Conservation (phyloP, 2,888 invertebrate genomes). For the Drosophila formosana region DNA sequence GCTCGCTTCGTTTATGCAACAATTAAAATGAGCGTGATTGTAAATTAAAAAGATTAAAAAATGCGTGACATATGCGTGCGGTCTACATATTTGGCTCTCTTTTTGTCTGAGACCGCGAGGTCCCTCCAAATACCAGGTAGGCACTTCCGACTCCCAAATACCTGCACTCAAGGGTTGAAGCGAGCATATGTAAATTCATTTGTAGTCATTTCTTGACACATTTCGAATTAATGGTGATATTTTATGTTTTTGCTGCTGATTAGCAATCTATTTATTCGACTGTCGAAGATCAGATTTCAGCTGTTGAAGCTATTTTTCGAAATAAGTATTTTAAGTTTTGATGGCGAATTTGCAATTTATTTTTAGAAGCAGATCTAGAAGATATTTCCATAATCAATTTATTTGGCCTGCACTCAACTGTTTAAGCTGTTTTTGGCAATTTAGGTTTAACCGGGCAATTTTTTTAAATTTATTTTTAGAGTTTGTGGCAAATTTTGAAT, state of each 20-base stretch:
- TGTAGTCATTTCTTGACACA: no score
- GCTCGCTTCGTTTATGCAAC: slow-evolving; percentile 71
- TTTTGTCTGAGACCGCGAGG: slow-evolving; percentile 2
- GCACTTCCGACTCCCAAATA: slow-evolving; percentile 7
- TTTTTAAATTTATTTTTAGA: no score
- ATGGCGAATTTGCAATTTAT: no score
- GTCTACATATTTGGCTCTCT: slow-evolving; percentile 14
- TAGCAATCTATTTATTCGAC: background rate
- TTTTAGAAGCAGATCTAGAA: no score
- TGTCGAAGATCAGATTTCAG: no score
- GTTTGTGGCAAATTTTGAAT: no score
- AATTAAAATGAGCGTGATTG: slow-evolving; percentile 78
- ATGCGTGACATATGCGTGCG: slow-evolving; percentile 36
- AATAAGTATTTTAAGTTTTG: background rate
- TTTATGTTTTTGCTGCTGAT: no score
- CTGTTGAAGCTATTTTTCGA: background rate
- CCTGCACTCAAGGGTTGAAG: slow-evolving; percentile 12
- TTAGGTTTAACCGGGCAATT: background rate
- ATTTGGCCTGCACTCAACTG: no score
- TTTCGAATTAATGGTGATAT: no score
- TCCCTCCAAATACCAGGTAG: slow-evolving; percentile 6
- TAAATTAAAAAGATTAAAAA: slow-evolving; percentile 79
- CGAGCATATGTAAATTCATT: no score
- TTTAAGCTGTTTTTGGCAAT: no score
- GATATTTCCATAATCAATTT: no score